These are phyloP conservation scores for Discoglossus pictus DNA, from an alignment of 2,797 vertebrate genomes.

Conservation along the genomic window DNA sequence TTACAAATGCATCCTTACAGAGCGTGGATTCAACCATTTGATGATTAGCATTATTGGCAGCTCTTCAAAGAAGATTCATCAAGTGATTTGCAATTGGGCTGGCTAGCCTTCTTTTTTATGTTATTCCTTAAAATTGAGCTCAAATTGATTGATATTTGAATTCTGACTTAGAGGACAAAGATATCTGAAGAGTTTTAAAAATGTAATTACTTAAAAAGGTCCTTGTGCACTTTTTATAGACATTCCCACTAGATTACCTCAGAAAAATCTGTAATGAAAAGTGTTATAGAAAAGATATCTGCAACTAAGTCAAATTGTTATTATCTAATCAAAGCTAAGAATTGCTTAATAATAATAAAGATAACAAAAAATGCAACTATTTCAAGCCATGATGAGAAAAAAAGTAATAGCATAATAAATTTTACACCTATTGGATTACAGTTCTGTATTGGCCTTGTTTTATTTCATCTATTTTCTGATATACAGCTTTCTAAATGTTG, in stretches of 20 bases:
- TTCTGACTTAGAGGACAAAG: slow-evolving; percentile 56
- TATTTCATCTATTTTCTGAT: too few relatives aligned
- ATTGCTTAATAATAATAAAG: too few relatives aligned
- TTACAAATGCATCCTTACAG: slow-evolving; percentile 88
- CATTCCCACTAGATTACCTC: slow-evolving; percentile 29
- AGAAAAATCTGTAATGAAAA: slow-evolving; percentile 40
- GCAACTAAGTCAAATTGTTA: not conserved
- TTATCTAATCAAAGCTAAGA: too few relatives aligned
- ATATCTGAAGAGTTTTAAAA: slow-evolving; percentile 29
- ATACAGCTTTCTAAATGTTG: too few relatives aligned
- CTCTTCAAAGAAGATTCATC: slow-evolving; percentile 96
- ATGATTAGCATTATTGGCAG: slow-evolving; percentile 97
- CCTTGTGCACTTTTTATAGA: slow-evolving; percentile 35
- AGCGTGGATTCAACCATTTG: slow-evolving; percentile 87
- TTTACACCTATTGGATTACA: too few relatives aligned
- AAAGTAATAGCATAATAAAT: too few relatives aligned
- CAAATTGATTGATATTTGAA: slow-evolving; percentile 75
- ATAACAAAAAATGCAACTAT: too few relatives aligned
- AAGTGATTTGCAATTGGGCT: slow-evolving; percentile 80
- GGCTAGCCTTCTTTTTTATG: slow-evolving; percentile 76
- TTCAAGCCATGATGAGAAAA: too few relatives aligned
- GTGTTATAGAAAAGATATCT: slow-evolving; percentile 27
- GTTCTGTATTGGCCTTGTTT: too few relatives aligned
- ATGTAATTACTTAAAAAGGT: slow-evolving; percentile 49
- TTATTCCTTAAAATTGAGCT: slow-evolving; percentile 72